phyloP scores from a whole-genome alignment of 2,888 invertebrate species.

The Drepana falcataria region DNA sequence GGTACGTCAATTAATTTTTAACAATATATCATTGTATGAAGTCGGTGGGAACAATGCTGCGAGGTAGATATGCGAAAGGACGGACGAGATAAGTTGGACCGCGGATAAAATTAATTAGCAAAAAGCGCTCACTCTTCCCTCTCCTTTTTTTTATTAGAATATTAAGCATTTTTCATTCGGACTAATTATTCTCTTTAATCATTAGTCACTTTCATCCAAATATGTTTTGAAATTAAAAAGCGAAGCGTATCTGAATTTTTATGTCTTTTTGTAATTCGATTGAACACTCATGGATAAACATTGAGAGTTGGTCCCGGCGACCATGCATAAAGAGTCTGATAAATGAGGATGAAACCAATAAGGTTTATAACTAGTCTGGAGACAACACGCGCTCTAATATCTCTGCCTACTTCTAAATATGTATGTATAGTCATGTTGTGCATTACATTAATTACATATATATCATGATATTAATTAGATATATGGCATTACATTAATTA shows the following conservation, averaged over 20 bases:
- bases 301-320: no score
- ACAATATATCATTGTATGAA: not conserved
- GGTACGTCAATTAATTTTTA: not conserved
- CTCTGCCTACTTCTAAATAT: no score
- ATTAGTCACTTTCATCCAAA: not conserved
- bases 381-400: no score
- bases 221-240: not conserved
- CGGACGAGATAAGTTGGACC: conserved; percentile 22
- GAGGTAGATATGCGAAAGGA: conserved; percentile 1
- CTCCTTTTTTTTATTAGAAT: not conserved
- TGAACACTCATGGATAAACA: no score
- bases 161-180: not conserved
- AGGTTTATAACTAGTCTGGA: no score
- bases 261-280: no score
- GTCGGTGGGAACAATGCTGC: not conserved
- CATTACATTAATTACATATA: no score
- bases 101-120: conserved; percentile 19
- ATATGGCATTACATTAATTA: no score
- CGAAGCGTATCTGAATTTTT: not conserved
- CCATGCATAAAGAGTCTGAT: no score
- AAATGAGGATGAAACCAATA: no score
- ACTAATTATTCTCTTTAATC: not conserved
- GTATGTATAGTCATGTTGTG: no score
- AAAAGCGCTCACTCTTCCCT: conserved; percentile 13
- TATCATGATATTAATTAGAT: no score